Evolutionary conservation across 2,113 vertebrate species (phyloP).

Genomic region (Cichladusa arquata): DNA sequence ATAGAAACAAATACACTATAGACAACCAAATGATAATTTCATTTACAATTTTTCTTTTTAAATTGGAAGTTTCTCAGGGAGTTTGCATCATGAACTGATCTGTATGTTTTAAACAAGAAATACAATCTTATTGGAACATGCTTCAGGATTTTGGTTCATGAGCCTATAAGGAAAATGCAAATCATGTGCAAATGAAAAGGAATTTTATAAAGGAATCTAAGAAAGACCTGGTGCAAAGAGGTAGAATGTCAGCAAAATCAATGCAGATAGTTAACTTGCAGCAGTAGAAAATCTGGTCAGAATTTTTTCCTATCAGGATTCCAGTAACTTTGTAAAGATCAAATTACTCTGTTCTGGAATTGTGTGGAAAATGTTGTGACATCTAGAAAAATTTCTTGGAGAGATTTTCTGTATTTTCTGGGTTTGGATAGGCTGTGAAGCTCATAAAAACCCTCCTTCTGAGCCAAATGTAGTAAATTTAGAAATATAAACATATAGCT

Average conservation of each 20-base stretch:
- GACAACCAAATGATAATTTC: background rate
- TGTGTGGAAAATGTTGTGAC: background rate
- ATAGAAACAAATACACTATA: background rate
- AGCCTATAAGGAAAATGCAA: background rate
- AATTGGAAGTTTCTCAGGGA: background rate
- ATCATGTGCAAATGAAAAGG: background rate
- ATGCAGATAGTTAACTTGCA: background rate
- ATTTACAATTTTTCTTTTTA: background rate
- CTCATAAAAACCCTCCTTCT: background rate
- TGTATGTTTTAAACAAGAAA: background rate
- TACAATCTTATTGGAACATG: background rate
- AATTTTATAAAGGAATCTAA: background rate
- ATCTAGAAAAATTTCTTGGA: slow-evolving; percentile 1
- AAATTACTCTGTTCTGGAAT: background rate
- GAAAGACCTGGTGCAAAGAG: background rate
- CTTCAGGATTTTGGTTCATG: background rate
- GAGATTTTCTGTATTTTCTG: slow-evolving; percentile 7
- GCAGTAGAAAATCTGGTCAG: background rate
- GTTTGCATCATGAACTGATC: background rate
- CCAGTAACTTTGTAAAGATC: background rate
- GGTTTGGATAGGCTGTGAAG: background rate
- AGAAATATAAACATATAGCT: background rate
- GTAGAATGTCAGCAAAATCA: background rate
- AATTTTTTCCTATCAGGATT: background rate
- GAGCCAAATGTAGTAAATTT: slow-evolving; percentile 1